phyloP scores from a whole-genome alignment of 2,113 vertebrate genomes.

The Epinephelus lanceolatus region DNA sequence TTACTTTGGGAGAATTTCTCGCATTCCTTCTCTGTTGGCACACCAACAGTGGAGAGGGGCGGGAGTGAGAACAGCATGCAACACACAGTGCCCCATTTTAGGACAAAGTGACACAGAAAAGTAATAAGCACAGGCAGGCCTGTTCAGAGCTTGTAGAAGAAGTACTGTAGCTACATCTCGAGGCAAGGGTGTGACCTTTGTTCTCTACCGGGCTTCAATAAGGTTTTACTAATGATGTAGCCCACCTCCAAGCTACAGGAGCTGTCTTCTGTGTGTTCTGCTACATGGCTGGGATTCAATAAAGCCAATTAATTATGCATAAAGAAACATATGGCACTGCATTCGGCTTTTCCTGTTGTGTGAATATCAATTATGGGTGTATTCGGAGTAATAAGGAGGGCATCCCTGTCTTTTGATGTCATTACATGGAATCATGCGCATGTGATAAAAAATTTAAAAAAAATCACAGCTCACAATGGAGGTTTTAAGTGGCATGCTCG shows the following conservation, averaged over 20 bases:
- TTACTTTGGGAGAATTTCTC: constrained; percentile 30
- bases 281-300: constrained; percentile 25
- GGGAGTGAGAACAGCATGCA: constrained; percentile 1
- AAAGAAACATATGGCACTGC: constrained; percentile 44
- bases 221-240: constrained; percentile 4
- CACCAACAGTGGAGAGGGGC: background rate
- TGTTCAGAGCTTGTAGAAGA: constrained; percentile 22
- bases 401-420: constrained; percentile 7
- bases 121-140: background rate
- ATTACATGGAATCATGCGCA: background rate
- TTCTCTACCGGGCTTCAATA: constrained; percentile 3
- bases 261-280: background rate
- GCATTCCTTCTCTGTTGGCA: constrained; percentile 44
- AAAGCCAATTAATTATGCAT: constrained; percentile 59
- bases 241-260: constrained; percentile 24
- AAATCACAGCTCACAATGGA: background rate
- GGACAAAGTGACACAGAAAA: constrained; percentile 55
- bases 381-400: constrained; percentile 1
- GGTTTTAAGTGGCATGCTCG: background rate
- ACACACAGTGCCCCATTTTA: constrained; percentile 30
- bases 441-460: background rate
- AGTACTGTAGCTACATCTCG: background rate
- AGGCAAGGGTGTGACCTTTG: constrained; percentile 1
- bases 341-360: constrained; percentile 44
- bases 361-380: constrained; percentile 24